phyloP scores from a whole-genome alignment of 2,888 invertebrate species.

The Ypsolopha sequella region DNA sequence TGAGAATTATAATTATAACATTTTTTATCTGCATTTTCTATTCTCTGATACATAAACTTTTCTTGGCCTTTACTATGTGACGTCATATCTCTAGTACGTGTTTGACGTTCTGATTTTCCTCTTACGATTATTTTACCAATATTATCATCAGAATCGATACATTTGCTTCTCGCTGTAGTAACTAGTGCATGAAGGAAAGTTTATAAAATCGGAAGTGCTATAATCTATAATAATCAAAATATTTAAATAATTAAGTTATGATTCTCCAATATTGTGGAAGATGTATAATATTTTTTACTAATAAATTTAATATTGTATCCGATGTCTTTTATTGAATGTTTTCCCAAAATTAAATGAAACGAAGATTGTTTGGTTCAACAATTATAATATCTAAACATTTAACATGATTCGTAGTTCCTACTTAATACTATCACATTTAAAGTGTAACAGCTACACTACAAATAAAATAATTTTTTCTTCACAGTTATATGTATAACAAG shows the following conservation, averaged over 20 bases:
- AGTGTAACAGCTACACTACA: not conserved
- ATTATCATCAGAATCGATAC: not conserved
- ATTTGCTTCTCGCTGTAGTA: constrained; percentile 55
- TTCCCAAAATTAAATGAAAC: not conserved
- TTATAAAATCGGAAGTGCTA: constrained; percentile 61
- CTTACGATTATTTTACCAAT: not conserved
- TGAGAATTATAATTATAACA: not conserved
- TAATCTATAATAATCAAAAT: constrained; percentile 66
- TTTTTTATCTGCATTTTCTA: not conserved
- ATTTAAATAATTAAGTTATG: constrained; percentile 67
- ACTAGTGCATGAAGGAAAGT: constrained; percentile 51
- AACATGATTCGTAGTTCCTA: not conserved
- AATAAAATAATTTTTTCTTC: too few relatives aligned
- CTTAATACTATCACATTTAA: not conserved
- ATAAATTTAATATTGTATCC: constrained; percentile 69
- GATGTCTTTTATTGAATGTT: constrained; percentile 34
- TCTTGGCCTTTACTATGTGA: not conserved
- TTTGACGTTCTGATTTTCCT: not conserved
- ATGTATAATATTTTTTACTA: constrained; percentile 72
- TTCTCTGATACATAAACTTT: not conserved
- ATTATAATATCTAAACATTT: not conserved
- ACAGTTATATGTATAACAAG: too few relatives aligned
- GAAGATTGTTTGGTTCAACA: not conserved
- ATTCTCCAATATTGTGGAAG: constrained; percentile 71
- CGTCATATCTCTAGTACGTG: not conserved